Conservation (phyloP, 2,113 vertebrate species). For the Crocuta crocuta region DNA sequence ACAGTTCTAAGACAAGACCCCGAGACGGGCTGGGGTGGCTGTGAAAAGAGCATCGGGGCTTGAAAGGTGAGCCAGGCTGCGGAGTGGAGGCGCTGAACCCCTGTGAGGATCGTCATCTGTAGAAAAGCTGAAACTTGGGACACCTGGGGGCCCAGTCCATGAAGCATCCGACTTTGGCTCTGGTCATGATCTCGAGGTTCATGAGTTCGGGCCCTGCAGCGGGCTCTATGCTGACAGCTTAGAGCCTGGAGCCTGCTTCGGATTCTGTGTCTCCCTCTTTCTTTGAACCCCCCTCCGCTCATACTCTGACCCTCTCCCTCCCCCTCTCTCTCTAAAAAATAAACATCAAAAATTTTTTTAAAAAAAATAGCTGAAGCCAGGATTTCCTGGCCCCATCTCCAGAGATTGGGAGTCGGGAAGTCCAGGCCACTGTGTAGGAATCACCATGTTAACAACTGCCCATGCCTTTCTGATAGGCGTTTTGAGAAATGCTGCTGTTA, state of each 20-base stretch:
- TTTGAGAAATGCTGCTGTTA: neutral
- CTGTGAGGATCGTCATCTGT: accelerated
- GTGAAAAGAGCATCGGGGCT: accelerated
- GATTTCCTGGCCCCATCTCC: neutral
- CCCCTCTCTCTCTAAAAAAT: no score
- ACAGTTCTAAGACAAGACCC: neutral
- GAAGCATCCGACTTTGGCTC: no score
- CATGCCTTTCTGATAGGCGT: accelerated
- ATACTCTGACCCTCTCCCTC: no score
- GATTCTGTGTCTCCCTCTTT: no score
- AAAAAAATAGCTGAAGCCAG: neutral
- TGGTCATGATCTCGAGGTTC: no score
- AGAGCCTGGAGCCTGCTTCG: no score
- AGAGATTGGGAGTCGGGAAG: neutral
- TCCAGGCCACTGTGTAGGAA: accelerated
- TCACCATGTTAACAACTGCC: neutral
- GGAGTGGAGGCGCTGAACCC: neutral
- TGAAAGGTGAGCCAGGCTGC: neutral
- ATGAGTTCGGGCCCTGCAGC: no score
- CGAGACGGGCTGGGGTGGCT: accelerated
- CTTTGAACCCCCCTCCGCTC: no score
- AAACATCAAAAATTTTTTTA: no score
- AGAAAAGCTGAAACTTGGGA: neutral
- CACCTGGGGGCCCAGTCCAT: no score
- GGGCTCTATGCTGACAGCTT: no score